Conservation (phyloP, 2,113 vertebrate genomes). For the Lagopus muta region DNA sequence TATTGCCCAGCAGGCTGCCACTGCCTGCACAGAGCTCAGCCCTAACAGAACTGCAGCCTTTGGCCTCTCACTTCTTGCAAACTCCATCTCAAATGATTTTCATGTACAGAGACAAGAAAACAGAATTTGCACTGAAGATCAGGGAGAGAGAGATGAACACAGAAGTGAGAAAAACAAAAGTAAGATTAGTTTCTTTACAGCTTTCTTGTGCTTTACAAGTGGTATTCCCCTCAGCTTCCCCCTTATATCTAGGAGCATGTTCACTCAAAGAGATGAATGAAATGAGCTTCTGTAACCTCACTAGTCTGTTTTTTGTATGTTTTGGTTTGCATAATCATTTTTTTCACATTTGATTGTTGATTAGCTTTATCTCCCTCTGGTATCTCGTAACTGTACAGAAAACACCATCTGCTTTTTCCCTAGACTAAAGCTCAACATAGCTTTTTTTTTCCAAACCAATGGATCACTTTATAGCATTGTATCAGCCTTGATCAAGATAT, state of each 20-base stretch:
- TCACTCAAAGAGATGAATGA: not conserved
- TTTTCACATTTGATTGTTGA: not conserved
- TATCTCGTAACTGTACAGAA: not conserved
- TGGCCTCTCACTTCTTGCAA: not conserved
- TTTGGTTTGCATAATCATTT: not conserved
- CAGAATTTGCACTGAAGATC: not conserved
- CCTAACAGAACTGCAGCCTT: not conserved
- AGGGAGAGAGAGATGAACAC: not conserved
- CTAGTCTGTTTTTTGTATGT: not conserved
- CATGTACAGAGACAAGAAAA: not conserved
- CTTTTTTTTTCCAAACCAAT: not conserved
- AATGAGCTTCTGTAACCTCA: not conserved
- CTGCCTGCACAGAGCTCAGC: not conserved
- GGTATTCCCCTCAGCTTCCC: not conserved
- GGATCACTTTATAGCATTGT: not conserved
- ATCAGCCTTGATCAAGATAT: not conserved
- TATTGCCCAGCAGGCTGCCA: not conserved
- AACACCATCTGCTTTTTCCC: not conserved
- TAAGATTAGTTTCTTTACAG: not conserved
- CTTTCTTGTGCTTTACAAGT: not conserved
- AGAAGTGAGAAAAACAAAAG: not conserved
- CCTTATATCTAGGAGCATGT: not conserved
- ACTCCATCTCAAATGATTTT: not conserved
- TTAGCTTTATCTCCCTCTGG: not conserved
- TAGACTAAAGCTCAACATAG: not conserved